Conservation (phyloP, 2,113 vertebrate genomes). For the Trochalopteron elliotii region DNA sequence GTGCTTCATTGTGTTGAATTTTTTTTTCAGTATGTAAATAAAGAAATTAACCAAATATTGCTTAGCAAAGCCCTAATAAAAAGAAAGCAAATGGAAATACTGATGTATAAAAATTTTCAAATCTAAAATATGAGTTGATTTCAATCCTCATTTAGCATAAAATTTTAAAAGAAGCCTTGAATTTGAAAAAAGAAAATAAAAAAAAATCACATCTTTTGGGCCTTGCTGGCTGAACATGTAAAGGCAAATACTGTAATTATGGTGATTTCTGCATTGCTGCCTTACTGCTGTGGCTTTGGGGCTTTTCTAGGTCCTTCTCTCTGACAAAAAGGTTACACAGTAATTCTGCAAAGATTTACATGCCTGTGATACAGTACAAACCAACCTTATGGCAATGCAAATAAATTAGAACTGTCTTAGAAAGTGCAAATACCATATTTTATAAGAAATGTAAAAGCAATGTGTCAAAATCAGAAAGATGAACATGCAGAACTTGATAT, state of each 20-base stretch:
- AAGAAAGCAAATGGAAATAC: not conserved
- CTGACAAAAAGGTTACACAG: constrained; percentile 30
- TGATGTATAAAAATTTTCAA: constrained; percentile 45
- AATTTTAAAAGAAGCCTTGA: constrained; percentile 71
- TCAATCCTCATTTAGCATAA: constrained; percentile 54
- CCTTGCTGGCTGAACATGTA: constrained; percentile 36
- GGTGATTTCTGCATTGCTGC: constrained; percentile 70
- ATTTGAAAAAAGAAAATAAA: constrained; percentile 75
- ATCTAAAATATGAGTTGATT: not conserved
- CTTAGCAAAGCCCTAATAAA: constrained; percentile 48
- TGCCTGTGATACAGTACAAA: constrained; percentile 18
- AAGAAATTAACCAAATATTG: not conserved
- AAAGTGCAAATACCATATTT: not conserved
- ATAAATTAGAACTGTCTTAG: not conserved
- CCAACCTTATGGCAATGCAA: not conserved
- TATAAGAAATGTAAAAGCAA: not conserved
- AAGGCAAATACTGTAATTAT: constrained; percentile 65
- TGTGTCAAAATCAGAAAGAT: not conserved
- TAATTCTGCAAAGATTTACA: constrained; percentile 54
- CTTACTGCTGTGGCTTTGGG: constrained; percentile 24
- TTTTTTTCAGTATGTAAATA: not conserved
- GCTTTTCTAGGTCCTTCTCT: constrained; percentile 26
- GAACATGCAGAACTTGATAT: not conserved
- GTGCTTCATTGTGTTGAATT: not conserved
- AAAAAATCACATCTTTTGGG: constrained; percentile 55